phyloP scores from a whole-genome alignment of 1,140 invertebrate species.

The Ptiloglossa arizonensis region DNA sequence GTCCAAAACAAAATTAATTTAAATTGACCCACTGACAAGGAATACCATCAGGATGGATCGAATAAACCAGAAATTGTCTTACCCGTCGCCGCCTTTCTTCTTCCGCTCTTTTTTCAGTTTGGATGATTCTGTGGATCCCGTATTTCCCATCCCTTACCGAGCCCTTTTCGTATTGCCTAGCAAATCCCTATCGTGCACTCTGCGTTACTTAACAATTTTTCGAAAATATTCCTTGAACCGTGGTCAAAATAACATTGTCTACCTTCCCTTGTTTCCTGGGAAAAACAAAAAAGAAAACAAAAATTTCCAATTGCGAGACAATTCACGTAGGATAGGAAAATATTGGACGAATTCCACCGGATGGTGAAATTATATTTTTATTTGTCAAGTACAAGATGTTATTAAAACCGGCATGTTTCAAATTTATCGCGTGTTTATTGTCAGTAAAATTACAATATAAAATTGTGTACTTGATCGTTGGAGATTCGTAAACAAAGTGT shows the following conservation, averaged over 20 bases:
- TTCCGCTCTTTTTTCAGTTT: conserved; percentile 39
- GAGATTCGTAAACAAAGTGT: background rate
- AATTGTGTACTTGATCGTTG: background rate
- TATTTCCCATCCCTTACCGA: conserved; percentile 50
- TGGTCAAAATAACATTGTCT: conserved; percentile 23
- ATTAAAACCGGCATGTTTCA: background rate
- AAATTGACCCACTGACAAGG: background rate
- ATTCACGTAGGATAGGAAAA: background rate
- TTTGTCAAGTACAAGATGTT: background rate
- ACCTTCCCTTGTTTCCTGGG: conserved; percentile 38
- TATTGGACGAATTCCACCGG: background rate
- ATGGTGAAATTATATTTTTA: background rate
- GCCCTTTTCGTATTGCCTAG: background rate
- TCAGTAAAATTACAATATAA: background rate
- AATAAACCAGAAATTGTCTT: conserved; percentile 40
- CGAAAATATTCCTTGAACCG: conserved; percentile 14
- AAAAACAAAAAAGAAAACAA: conserved; percentile 30
- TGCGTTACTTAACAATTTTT: conserved; percentile 60
- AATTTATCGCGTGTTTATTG: background rate
- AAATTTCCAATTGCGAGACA: background rate
- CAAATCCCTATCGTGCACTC: background rate
- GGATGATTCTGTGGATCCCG: conserved; percentile 17
- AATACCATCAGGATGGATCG: background rate
- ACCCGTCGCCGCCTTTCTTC: conserved; percentile 31
- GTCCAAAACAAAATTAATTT: background rate